These are phyloP conservation scores for Ochropacha duplaris DNA, from an alignment of 2,888 invertebrate genomes.

Conservation along the genomic window DNA sequence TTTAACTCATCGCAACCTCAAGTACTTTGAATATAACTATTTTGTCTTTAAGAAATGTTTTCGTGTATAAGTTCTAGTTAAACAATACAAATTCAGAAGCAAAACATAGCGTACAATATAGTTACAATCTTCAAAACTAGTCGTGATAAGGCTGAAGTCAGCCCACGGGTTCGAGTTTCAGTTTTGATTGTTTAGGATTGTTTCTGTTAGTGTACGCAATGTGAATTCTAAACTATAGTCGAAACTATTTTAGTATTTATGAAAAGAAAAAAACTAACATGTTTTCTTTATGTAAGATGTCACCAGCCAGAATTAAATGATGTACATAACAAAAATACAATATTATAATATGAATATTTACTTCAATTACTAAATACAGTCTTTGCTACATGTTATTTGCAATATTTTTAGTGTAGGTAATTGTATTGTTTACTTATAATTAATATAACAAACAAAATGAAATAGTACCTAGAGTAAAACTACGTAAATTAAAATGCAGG, in stretches of 20 bases:
- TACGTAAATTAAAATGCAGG: too few relatives aligned
- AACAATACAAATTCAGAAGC: conserved; percentile 1
- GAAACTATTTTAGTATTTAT: background rate
- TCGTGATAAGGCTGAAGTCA: background rate
- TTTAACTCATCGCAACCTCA: background rate
- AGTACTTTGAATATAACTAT: background rate
- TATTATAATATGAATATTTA: too few relatives aligned
- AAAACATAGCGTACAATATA: conserved; percentile 2
- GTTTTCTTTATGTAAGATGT: background rate
- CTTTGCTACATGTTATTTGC: too few relatives aligned
- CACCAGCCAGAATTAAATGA: too few relatives aligned
- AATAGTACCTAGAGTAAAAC: too few relatives aligned
- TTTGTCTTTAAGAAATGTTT: too few relatives aligned
- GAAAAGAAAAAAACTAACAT: background rate
- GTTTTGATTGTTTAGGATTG: conserved; percentile 3
- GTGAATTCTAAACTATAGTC: background rate
- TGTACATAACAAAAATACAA: too few relatives aligned
- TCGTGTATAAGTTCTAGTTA: background rate
- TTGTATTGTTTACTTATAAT: too few relatives aligned
- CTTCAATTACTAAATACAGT: too few relatives aligned
- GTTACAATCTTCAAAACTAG: background rate
- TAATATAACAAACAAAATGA: too few relatives aligned
- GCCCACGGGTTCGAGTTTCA: background rate
- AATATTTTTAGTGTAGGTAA: too few relatives aligned
- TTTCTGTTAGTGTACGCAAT: background rate